phyloP scores from a whole-genome alignment of 2,113 vertebrate species.

The Lethenteron reissneri region DNA sequence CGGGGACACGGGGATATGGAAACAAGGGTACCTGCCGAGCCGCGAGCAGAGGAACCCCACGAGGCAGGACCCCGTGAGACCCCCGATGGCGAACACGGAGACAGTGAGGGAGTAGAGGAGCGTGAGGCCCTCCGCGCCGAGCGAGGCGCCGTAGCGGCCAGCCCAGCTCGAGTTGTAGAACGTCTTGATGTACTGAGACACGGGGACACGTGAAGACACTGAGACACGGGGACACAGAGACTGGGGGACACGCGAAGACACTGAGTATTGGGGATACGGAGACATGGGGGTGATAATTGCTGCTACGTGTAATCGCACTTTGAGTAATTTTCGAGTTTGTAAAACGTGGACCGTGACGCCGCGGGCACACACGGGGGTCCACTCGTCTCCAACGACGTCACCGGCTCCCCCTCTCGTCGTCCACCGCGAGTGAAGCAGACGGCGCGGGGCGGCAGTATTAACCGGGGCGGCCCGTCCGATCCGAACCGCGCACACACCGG shows the following conservation, averaged over 20 bases:
- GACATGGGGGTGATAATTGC: no score
- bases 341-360: no score
- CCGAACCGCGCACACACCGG: no score
- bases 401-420: no score
- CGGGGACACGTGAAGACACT: not conserved
- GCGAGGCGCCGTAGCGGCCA: conserved; percentile 18
- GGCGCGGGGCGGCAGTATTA: no score
- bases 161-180: conserved; percentile 46
- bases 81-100: conserved; percentile 52
- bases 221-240: not conserved
- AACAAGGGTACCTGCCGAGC: conserved; percentile 33
- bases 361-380: not conserved
- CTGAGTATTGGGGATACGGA: not conserved
- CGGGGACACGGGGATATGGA: not conserved
- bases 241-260: not conserved
- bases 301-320: no score
- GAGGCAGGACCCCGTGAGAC: conserved; percentile 41
- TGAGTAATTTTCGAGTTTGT: no score
- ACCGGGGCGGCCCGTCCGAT: no score
- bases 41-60: conserved; percentile 39
- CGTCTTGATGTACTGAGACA: conserved; percentile 42
- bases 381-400: not conserved
- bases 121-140: conserved; percentile 23
- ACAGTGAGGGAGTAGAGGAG: conserved; percentile 52
- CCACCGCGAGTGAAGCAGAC: no score